These are phyloP conservation scores for Lagenorhynchus albirostris DNA, from an alignment of 2,113 vertebrate genomes.

Conservation along the genomic window DNA sequence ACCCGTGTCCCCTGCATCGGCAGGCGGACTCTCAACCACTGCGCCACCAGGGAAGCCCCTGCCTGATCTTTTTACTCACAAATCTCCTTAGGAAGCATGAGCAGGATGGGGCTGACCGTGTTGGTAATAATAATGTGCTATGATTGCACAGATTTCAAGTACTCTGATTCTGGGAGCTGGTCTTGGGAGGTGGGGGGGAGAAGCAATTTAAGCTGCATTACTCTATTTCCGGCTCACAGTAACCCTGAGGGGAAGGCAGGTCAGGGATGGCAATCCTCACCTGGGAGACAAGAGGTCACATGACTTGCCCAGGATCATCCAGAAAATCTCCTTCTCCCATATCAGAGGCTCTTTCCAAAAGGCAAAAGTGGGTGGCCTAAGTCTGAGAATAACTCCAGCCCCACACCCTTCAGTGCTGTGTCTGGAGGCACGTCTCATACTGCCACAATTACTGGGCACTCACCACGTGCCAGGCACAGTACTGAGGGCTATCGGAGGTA, in stretches of 20 bases:
- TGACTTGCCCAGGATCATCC: not conserved
- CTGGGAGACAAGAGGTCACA: not conserved
- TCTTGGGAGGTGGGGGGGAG: not conserved
- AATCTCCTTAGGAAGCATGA: not conserved
- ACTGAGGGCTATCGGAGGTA: not conserved
- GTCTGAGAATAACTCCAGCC: not conserved
- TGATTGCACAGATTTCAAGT: not conserved
- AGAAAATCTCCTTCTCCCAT: not conserved
- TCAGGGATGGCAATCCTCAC: not conserved
- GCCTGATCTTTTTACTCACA: not conserved
- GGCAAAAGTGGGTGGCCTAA: not conserved
- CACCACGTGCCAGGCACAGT: accelerated
- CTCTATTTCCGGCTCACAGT: not conserved
- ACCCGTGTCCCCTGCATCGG: too few relatives aligned
- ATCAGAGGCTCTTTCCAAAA: not conserved
- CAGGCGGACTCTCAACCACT: too few relatives aligned
- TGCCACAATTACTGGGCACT: not conserved
- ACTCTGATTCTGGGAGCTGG: not conserved
- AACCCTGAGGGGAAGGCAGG: not conserved
- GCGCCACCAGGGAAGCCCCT: too few relatives aligned
- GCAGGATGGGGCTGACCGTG: not conserved
- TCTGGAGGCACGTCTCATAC: not conserved
- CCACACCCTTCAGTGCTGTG: not conserved
- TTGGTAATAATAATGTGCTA: too few relatives aligned
- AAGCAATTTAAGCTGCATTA: not conserved